Evolutionary conservation across 2,113 vertebrate genomes (phyloP), one percentile per base, ranked within the genome.

Genomic region (Hiodon tergisus): DNA sequence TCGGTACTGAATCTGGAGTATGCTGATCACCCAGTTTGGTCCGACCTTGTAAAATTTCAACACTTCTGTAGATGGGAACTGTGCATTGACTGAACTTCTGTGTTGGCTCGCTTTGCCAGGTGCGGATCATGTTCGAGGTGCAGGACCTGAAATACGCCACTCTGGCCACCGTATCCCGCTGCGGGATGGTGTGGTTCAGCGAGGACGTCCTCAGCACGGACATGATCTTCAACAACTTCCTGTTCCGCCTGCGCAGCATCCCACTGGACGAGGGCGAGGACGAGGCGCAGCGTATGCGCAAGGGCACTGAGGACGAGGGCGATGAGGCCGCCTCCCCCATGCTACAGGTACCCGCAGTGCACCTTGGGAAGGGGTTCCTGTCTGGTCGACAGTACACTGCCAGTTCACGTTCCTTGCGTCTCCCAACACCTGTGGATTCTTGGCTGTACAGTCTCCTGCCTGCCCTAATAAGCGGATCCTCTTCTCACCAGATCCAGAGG

Each of bases 151-250:
- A 98, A 74, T 99, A 99, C 0, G 97, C 97, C 17, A 99, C 97
- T 2, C 86, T 99, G 84, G 97, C 97, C 84, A 99, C 97, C 0
- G 97, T 99, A 80, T 99, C 97, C 0, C 93, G 97, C 79, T 99
- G 97, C 2, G 97, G 97, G 16, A 99, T 99, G 97, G 97, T 99
- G 65, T 99, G 97, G 97, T 99, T 99, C 86, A 99, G 97, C 2
- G 97, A 99, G 80, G 97, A 99, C 8, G 97, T 99, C 75, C 93
- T 99, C 72, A 98, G 97, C 83, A 99, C 97, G 0, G 97, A 99
- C 85, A 99, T 99, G 97, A 95, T 99, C 86, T 99, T 99, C 92
- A 97, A 95, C 85, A 91, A 98, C 89, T 99, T 99, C 91, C 85
- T 99, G 83, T 93, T 91, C 58, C 91, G 97, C 69, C 89, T 99